Evolutionary conservation across 2,888 invertebrate genomes (phyloP), one percentile per base, ranked within the genome.

Genomic region (Boloria euphrosyne): DNA sequence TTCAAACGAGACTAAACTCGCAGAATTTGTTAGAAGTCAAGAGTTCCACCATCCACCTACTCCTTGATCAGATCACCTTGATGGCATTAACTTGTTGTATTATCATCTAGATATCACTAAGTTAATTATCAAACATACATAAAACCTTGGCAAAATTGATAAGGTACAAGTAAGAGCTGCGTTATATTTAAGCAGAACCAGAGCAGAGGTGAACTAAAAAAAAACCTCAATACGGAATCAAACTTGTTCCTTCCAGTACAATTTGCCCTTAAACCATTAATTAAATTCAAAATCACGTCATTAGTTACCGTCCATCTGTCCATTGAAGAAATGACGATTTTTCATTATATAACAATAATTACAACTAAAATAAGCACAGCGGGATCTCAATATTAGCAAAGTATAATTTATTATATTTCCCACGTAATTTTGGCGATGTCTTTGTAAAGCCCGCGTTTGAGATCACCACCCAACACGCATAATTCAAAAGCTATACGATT

Each of bases 211-310:
- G 0, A 38, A 38, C 31, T 38, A 10, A 38, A 38, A 38, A 31
- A 38, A 38, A 38, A 2, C 31, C 7, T 38, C 31, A 38, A 38
- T 38, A 38, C 31, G 31, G 31, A 38, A 38, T 38, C 31, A 10
- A 31, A 55, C 55, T 43, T 43, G 7, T 44, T 14, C 38, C 5
- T 17, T 16, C 53, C 31, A 38, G 17, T 22, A 31, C 31, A 49
- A 49, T 17, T 43, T 5, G 44, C 22, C 73, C 69, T 71, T 69
- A 75, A 74, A 57, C 64, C 72, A 74, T 73, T 71, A 75, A 74
- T 75, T 75, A 75, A 72, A 72, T 71, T 72, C 74, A 69, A 73
- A 73, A 68, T 62, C 66, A 60, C 73, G 68, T 75, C 75, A 75
- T 74, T 72, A 73, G 68, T 75, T 66, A 63, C 70, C 69, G 65